Percentiles rank a stretch among this genome's conserved stretches.
Evolutionary conservation across 2,888 invertebrate genomes (phyloP).

Genomic region (Rotaria macrura): DNA sequence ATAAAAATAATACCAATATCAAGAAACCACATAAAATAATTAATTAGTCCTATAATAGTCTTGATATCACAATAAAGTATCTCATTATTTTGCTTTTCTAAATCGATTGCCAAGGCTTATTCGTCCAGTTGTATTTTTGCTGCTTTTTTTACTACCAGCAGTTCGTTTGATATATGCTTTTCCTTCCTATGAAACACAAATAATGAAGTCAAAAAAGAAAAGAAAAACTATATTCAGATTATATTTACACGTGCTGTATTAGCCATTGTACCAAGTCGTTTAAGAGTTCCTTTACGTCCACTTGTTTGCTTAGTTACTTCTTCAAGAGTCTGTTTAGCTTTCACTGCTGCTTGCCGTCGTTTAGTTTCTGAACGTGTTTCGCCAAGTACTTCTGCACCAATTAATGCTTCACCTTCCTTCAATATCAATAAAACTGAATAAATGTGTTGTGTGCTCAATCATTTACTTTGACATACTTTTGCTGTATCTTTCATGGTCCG

Average conservation of each 20-base stretch:
- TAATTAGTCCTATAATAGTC: neutral
- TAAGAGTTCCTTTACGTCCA: conserved; percentile 14
- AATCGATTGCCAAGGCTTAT: neutral
- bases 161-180: neutral
- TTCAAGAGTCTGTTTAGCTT: neutral
- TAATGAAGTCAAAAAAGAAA: neutral
- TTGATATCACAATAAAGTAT: neutral
- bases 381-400: conserved; percentile 34
- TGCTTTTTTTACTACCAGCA: neutral
- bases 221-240: neutral
- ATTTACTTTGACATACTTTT: neutral
- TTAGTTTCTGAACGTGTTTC: conserved; percentile 34
- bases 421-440: neutral
- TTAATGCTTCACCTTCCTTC: neutral
- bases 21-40: conserved; percentile 18
- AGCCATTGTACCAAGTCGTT: conserved; percentile 14
- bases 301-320: neutral
- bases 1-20: neutral
- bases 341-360: neutral
- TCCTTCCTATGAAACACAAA: neutral
- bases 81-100: neutral
- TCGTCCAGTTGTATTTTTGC: neutral
- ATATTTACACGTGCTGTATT: conserved; percentile 52
- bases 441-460: too few relatives aligned
- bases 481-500: neutral